Conservation (phyloP, 2,113 vertebrate genomes). For the Raja brachyura region DNA sequence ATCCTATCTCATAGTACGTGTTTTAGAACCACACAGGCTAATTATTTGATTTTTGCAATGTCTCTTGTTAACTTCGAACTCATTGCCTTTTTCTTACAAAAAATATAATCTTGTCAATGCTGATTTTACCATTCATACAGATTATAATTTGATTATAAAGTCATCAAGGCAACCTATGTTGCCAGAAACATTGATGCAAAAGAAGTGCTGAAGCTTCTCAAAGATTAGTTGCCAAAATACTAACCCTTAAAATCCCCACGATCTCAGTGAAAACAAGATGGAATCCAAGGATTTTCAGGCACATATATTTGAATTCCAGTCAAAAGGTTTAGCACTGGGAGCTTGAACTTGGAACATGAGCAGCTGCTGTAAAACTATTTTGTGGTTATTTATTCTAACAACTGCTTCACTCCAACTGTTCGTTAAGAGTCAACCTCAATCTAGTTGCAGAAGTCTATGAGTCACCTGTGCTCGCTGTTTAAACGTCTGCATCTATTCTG, state of each 20-base stretch:
- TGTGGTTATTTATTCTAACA: background rate
- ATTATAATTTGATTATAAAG: background rate
- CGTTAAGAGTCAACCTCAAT: background rate
- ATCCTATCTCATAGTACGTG: slow-evolving; percentile 38
- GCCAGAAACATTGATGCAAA: background rate
- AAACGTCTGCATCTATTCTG: no score
- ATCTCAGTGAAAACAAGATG: background rate
- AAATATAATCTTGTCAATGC: background rate
- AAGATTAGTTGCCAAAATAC: background rate
- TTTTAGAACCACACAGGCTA: background rate
- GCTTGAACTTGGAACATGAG: background rate
- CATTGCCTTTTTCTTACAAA: background rate
- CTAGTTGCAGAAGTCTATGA: background rate
- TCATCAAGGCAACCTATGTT: background rate
- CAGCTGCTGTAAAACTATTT: background rate
- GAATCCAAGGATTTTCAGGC: background rate
- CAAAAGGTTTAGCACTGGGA: background rate
- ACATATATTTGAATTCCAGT: background rate
- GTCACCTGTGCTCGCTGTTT: background rate
- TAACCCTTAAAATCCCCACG: background rate
- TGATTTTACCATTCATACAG: background rate
- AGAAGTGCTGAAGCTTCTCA: background rate
- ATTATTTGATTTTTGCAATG: background rate
- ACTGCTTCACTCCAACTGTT: background rate
- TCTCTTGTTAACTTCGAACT: background rate